A percentile compares a stretch with the other conserved stretches of the same genome.
Conservation (phyloP, 2,797 vertebrate species). For the Mus minutoides region DNA sequence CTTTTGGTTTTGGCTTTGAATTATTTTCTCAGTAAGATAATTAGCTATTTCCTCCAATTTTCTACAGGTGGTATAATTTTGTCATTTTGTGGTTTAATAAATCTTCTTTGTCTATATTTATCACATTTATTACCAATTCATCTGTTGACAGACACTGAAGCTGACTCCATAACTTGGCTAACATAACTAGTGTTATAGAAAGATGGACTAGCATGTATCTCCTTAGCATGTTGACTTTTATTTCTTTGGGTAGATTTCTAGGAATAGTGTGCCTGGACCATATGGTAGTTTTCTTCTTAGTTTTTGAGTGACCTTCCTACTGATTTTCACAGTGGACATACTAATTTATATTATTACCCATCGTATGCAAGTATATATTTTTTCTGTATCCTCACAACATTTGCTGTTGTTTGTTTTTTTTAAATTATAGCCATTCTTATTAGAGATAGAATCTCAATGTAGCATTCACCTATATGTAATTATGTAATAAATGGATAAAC, state of each 20-base stretch:
- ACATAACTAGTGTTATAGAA: not conserved
- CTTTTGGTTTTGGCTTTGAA: not conserved
- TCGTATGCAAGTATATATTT: not conserved
- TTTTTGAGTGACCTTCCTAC: not conserved
- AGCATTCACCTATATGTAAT: not conserved
- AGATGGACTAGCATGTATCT: not conserved
- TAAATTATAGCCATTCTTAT: not conserved
- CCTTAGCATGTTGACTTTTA: not conserved
- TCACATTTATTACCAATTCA: not conserved
- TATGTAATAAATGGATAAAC: not conserved
- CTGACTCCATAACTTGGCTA: not conserved
- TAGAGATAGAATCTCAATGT: not conserved
- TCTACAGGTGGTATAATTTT: not conserved
- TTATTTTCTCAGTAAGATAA: not conserved
- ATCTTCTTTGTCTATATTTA: not conserved
- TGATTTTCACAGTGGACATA: not conserved
- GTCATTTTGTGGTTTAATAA: not conserved
- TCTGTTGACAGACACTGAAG: not conserved
- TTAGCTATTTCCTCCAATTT: not conserved
- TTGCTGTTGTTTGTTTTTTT: not conserved
- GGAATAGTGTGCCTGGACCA: not conserved
- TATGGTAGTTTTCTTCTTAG: not conserved
- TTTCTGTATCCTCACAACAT: not conserved
- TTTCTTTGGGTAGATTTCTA: not conserved
- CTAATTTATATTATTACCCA: not conserved